Conservation (phyloP, 2,113 vertebrate species). For the Oryzias melastigma region DNA sequence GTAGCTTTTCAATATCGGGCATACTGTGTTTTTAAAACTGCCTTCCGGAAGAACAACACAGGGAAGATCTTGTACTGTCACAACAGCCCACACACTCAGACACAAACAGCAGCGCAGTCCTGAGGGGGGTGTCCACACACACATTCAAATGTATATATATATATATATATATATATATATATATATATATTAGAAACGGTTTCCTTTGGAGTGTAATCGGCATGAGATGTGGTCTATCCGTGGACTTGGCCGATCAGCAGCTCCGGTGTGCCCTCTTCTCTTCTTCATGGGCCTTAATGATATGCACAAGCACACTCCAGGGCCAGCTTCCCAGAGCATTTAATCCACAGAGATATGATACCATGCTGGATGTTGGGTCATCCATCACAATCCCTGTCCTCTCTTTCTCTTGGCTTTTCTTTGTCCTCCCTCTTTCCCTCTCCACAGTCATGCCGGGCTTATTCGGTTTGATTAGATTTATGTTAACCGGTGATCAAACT, state of each 20-base stretch:
- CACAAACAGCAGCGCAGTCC: conserved; percentile 38
- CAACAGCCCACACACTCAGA: conserved; percentile 31
- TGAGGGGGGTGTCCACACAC: conserved; percentile 31
- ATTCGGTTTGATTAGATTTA: conserved; percentile 33
- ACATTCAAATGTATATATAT: not conserved
- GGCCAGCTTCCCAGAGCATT: conserved; percentile 67
- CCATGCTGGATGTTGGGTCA: conserved; percentile 66
- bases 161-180: not conserved
- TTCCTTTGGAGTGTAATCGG: conserved; percentile 45
- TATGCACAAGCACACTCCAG: conserved; percentile 73
- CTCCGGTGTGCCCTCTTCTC: conserved; percentile 53
- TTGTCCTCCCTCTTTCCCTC: conserved; percentile 7
- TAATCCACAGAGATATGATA: conserved; percentile 76
- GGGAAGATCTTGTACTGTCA: conserved; percentile 27
- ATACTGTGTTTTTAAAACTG: conserved; percentile 67
- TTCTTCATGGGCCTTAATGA: conserved; percentile 66
- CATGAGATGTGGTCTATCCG: conserved; percentile 56
- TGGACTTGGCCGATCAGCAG: conserved; percentile 58
- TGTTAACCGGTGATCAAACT: conserved; percentile 26
- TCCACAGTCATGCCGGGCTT: not conserved
- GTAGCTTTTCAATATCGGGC: conserved; percentile 70
- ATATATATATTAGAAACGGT: conserved; percentile 34
- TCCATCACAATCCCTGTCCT: conserved; percentile 59
- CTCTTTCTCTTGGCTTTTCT: conserved; percentile 13
- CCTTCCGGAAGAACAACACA: conserved; percentile 60